Conservation (phyloP, 2,113 vertebrate genomes). For the Anoplopoma fimbria region DNA sequence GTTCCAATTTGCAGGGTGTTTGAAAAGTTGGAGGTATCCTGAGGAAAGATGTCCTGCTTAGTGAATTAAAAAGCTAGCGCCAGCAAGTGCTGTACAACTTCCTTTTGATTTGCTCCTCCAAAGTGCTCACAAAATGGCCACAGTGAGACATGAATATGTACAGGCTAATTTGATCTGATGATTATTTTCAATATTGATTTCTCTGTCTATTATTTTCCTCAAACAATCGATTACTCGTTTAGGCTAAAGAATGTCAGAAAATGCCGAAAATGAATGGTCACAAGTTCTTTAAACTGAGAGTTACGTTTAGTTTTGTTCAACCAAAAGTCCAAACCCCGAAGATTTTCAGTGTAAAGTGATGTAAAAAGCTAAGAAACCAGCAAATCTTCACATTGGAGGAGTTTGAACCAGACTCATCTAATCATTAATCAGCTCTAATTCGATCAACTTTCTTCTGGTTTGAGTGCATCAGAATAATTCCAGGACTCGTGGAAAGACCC, state of each 20-base stretch:
- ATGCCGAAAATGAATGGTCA: too few species aligned
- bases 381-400: background rate
- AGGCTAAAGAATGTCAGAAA: background rate
- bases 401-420: background rate
- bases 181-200: background rate
- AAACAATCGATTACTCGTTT: background rate
- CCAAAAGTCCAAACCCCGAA: background rate
- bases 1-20: background rate
- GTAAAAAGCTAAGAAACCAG: background rate
- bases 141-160: background rate
- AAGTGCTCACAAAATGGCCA: background rate
- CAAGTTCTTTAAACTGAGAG: background rate
- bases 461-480: background rate
- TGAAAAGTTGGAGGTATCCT: constrained; percentile 4
- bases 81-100: background rate
- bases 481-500: background rate
- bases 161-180: background rate
- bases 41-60: background rate
- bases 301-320: background rate
- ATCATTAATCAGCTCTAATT: background rate
- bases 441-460: background rate
- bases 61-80: background rate
- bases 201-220: background rate
- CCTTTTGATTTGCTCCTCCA: background rate
- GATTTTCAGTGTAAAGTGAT: background rate